Percentiles rank a stretch among this genome's conserved stretches.
Conservation (phyloP, 2,113 vertebrate genomes). For the Urocynchramus pylzowi region DNA sequence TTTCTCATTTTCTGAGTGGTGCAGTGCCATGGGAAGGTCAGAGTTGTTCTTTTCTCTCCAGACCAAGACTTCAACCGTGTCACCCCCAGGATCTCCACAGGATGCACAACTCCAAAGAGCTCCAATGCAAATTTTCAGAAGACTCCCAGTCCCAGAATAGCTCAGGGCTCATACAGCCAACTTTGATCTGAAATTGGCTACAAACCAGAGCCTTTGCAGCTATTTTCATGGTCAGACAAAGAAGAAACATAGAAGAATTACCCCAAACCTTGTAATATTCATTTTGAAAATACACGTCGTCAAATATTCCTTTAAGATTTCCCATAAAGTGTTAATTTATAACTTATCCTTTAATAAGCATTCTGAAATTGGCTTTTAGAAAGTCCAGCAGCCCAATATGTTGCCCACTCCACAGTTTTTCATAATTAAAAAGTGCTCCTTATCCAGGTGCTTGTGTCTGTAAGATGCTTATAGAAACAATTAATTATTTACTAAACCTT, state of each 20-base stretch:
- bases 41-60: neutral
- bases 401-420: neutral
- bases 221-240: neutral
- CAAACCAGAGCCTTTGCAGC: neutral
- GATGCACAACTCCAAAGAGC: neutral
- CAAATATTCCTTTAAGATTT: neutral
- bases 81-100: fast-evolving
- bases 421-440: neutral
- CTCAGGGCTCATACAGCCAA: neutral
- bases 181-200: neutral
- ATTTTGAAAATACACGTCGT: neutral
- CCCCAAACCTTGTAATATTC: neutral
- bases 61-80: neutral
- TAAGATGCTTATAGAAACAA: constrained; percentile 9
- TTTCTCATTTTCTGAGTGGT: neutral
- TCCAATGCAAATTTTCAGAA: neutral
- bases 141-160: neutral
- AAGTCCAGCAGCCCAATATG: neutral
- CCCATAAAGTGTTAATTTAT: neutral
- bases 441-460: neutral
- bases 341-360: neutral
- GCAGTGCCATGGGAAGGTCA: neutral
- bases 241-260: neutral
- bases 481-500: constrained; percentile 57
- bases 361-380: neutral